Evolutionary conservation across 2,113 vertebrate genomes (phyloP).

Genomic region (Oryctolagus cuniculus): mOryCun1.1 NC_091453.1:16480001-16480500

Average conservation of each 20-base stretch:
- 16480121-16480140: too few relatives aligned
- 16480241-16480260: slow-evolving; percentile 14
- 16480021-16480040: too few relatives aligned
- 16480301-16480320: neutral
- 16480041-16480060: too few relatives aligned
- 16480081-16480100: too few relatives aligned
- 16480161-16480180: too few relatives aligned
- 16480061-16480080: too few relatives aligned
- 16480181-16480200: too few relatives aligned
- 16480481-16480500: slow-evolving; percentile 37
- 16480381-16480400: neutral
- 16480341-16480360: neutral
- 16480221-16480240: neutral
- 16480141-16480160: too few relatives aligned
- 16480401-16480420: slow-evolving; percentile 20
- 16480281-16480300: neutral
- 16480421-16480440: slow-evolving; percentile 31
- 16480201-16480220: neutral
- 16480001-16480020: too few relatives aligned
- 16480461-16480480: slow-evolving; percentile 65
- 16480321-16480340: neutral
- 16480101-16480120: too few relatives aligned
- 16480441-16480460: slow-evolving; percentile 48
- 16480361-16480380: neutral
- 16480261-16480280: slow-evolving; percentile 3